Percentiles rank a stretch among this genome's conserved stretches.
These are phyloP conservation scores for Mola mola DNA, from an alignment of 2,113 vertebrate species.

Conservation along the genomic window DNA sequence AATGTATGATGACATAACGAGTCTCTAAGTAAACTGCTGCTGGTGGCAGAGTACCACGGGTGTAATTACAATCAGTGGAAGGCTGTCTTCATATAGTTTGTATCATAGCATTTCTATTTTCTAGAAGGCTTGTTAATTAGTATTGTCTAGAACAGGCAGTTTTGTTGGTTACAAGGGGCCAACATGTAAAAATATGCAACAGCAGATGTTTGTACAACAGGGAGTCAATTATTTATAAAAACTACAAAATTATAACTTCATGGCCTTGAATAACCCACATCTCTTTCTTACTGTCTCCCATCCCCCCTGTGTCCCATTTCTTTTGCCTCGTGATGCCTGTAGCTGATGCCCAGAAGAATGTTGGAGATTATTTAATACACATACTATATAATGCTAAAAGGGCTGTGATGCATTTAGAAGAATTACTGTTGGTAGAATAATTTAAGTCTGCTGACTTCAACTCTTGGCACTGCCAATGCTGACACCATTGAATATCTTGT, in stretches of 20 bases:
- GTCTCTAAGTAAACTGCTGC: constrained; percentile 66
- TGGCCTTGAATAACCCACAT: constrained; percentile 8
- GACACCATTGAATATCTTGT: constrained; percentile 7
- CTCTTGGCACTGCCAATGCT: not conserved
- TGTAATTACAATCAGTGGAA: constrained; percentile 32
- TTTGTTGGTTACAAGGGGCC: constrained; percentile 4
- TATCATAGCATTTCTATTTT: not conserved
- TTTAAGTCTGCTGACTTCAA: constrained; percentile 62
- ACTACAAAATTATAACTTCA: no score
- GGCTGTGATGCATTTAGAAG: constrained; percentile 59
- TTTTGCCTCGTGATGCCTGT: constrained; percentile 29
- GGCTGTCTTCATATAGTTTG: constrained; percentile 24
- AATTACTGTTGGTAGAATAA: constrained; percentile 59
- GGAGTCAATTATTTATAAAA: not conserved
- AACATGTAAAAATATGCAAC: not conserved
- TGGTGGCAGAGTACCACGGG: constrained; percentile 15
- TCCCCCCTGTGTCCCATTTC: constrained; percentile 1
- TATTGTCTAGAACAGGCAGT: not conserved
- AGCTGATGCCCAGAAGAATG: constrained; percentile 50
- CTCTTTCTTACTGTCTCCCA: constrained; percentile 3
- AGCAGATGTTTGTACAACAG: constrained; percentile 9
- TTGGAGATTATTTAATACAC: constrained; percentile 54
- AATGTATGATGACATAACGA: constrained; percentile 76
- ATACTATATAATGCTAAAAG: constrained; percentile 29
- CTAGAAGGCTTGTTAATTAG: constrained; percentile 8